Base-by-base conservation (phyloP, 2,888 invertebrate species). In the Trichopoda pennipes region DNA sequence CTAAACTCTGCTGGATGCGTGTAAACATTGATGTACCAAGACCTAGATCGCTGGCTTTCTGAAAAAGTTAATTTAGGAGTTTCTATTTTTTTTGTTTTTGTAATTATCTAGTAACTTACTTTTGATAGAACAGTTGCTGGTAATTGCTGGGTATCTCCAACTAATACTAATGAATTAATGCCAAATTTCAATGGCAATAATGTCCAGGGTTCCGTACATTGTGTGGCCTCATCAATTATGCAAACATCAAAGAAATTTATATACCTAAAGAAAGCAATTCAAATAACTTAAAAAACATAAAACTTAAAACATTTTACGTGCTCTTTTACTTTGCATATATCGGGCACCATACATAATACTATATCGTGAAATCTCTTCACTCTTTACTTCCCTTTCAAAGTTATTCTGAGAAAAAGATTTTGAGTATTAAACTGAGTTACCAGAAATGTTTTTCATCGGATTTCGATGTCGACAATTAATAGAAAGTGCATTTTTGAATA, bases 161-260 rank as follows among this genome's bases (percentile, higher is more conserved):
- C 95, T 83, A 98, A 92, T 49, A 97, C 93, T 61, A 98, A 91
- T 68, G 94, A 95, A 58, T 93, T 94, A 6, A 96, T 93, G 68
- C 94, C 94, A 83, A 96, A 93, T 87, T 94, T 93, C 56, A 97
- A 92, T 0, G 97, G 97, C 84, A 96, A 93, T 83, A 97, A 91
- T 2, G 94, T 93, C 91, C 96, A 97, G 1, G 96, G 94, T 90
- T 98, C 98, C 47, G 93, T 94, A 84, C 96, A 95, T 88, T 97
- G 97, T 0, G 96, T 96, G 21, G 98, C 97, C 92, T 98, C 97
- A 90, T 97, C 97, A 69, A 97, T 93, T 70, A 97, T 95, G 86
- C 96, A 96, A 77, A 94, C 92, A 63, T 94, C 93, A 74, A 93
- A 92, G 64, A 88, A 88, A 58, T 85, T 72, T 3, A 89, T 84